These are phyloP conservation scores for Cloeon dipterum DNA, from an alignment of 2,888 invertebrate species.

Conservation along the genomic window DNA sequence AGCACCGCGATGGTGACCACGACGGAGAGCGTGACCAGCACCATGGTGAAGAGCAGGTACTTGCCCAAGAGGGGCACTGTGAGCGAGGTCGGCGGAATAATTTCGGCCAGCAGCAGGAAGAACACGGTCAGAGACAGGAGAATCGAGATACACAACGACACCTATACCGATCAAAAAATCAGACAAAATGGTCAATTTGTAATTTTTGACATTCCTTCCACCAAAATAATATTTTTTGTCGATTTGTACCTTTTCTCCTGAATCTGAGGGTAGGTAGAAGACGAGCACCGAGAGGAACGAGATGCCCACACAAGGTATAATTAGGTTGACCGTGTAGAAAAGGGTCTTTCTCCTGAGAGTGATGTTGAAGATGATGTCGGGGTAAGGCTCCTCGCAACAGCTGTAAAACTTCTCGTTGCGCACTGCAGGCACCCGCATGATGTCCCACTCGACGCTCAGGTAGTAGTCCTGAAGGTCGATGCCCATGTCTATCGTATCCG, in stretches of 20 bases:
- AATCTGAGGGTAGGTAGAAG: conserved; percentile 93
- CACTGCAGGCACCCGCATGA: conserved; percentile 75
- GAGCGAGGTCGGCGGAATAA: conserved; percentile 82
- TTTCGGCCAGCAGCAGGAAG: conserved; percentile 79
- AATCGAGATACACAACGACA: conserved; percentile 87
- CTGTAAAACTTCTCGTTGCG: conserved; percentile 84
- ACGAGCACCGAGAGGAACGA: conserved; percentile 91
- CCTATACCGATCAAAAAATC: no score
- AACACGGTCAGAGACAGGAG: conserved; percentile 83
- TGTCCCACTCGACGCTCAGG: conserved; percentile 97
- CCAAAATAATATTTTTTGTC: background rate
- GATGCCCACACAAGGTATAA: conserved; percentile 92
- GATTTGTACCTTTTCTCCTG: conserved; percentile 89
- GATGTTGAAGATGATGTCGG: conserved; percentile 94
- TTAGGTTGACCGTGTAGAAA: conserved; percentile 93
- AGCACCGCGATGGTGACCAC: conserved; percentile 84
- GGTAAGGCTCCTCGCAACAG: conserved; percentile 91
- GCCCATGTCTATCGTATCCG: conserved; percentile 69
- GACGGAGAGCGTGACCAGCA: conserved; percentile 77
- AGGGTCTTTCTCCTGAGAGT: conserved; percentile 84
- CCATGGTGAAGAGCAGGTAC: conserved; percentile 86
- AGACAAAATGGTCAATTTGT: no score
- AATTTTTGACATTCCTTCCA: background rate
- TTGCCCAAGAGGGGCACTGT: conserved; percentile 80
- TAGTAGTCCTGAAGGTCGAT: conserved; percentile 86